A percentile compares a stretch with the other conserved stretches of the same genome.
These are phyloP conservation scores for Ectropis grisescens DNA, from an alignment of 1,140 invertebrate species.

Conservation along the genomic window DNA sequence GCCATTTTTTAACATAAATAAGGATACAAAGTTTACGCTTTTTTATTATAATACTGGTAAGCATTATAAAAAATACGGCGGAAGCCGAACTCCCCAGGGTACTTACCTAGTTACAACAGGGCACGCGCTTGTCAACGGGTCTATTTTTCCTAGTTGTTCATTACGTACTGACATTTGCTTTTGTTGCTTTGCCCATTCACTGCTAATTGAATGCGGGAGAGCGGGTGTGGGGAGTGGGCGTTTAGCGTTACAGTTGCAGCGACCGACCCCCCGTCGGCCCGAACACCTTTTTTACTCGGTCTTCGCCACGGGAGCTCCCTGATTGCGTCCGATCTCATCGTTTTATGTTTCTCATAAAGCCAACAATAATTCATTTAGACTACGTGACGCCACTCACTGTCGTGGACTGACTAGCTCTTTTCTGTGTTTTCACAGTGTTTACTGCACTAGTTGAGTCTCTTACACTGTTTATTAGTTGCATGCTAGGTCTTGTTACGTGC, in stretches of 20 bases:
- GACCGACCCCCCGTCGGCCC: conserved; percentile 40
- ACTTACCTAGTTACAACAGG: too few species aligned
- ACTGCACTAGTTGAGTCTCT: too few species aligned
- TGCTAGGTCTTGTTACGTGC: too few species aligned
- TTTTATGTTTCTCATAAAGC: conserved; percentile 65
- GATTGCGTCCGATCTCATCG: conserved; percentile 67
- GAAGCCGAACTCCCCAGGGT: too few species aligned
- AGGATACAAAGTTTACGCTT: too few species aligned
- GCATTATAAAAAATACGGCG: too few species aligned
- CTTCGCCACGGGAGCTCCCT: conserved; percentile 57
- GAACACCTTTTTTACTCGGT: conserved; percentile 60
- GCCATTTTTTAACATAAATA: too few species aligned
- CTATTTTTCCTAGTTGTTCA: conserved; percentile 4
- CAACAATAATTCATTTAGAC: conserved; percentile 70
- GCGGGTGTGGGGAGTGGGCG: conserved; percentile 45
- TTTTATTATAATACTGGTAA: too few species aligned
- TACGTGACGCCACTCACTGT: conserved; percentile 65
- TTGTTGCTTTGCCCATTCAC: conserved; percentile 45
- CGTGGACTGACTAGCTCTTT: conserved; percentile 59
- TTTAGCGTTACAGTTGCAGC: conserved; percentile 39
- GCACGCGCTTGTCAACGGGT: too few species aligned
- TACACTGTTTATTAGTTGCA: too few species aligned
- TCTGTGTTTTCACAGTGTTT: too few species aligned
- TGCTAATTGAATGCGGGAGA: conserved; percentile 55
- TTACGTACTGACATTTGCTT: conserved; percentile 19